Conservation (phyloP, 2,888 invertebrate species). For the Proisotoma minuta region DNA sequence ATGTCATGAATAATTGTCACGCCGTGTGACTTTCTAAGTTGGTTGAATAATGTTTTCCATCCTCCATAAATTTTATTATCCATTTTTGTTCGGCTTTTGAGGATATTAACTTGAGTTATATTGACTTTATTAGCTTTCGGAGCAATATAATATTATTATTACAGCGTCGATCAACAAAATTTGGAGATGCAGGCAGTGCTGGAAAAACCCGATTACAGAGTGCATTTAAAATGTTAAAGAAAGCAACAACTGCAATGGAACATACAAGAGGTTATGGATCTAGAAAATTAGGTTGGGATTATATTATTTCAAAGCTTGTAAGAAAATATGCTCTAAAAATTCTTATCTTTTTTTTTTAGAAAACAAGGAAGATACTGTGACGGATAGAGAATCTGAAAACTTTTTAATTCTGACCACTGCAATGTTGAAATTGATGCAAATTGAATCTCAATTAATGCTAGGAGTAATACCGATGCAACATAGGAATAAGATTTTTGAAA, state of each 20-base stretch:
- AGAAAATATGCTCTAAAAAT: background rate
- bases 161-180: conserved; percentile 1
- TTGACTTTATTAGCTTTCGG: too few species aligned
- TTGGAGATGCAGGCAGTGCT: background rate
- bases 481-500: conserved; percentile 76
- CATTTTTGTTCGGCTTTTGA: too few species aligned
- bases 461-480: conserved; percentile 77
- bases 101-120: too few species aligned
- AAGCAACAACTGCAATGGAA: conserved; percentile 75
- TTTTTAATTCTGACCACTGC: conserved; percentile 77
- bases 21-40: too few species aligned
- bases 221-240: conserved; percentile 75
- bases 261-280: conserved; percentile 65
- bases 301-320: background rate
- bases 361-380: conserved; percentile 59
- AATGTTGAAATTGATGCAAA: conserved; percentile 77
- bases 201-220: conserved; percentile 48
- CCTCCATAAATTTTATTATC: too few species aligned
- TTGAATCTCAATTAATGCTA: conserved; percentile 75
- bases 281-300: conserved; percentile 22
- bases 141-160: background rate
- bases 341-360: conserved; percentile 48
- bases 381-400: conserved; percentile 77
- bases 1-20: too few species aligned
- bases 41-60: too few species aligned